Evolutionary conservation across 2,113 vertebrate genomes (phyloP), one percentile per base, ranked within the genome.

Genomic region (Panurus biarmicus): DNA sequence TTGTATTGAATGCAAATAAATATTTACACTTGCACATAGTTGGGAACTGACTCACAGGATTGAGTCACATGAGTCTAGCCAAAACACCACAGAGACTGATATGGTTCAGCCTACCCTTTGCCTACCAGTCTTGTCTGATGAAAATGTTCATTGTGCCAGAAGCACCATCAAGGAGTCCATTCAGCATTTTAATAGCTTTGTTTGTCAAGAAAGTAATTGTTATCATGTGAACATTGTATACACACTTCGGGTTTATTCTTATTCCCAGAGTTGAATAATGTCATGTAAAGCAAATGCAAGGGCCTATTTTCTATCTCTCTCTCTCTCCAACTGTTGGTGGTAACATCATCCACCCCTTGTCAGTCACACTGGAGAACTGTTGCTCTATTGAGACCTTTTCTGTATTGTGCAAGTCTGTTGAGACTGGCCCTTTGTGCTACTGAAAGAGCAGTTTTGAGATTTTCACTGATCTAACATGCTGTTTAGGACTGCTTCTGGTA

Each of bases 1-100:
- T 38, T 58, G 21, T 56, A 48, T 70, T 66, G 64, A 92, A 83
- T 56, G 11, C 5, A 51, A 66, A 80, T 56, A 65, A 83, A 66
- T 50, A 50, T 3, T 14, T 90, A 44, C 11, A 22, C 85, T 90
- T 74, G 26, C 33, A 80, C 0, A 0, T 12, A 71, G 44, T 0
- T 53, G 7, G 38, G 26, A 12, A 19, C 31, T 69, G 45, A 76
- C n/a, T 79, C 0, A 0, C 2, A 57, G 31, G 42, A 33, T 2
- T 50, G 24, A 70, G 40, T 78, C 36, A 38, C 7, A 2, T 5
- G 18, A 72, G 31, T 24, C 48, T 45, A 51, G 53, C 14, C 31
- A 79, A 81, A 89, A 44, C 14, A 74, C 33, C 28, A 31, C 5
- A 45, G n/a, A 61, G 36, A 35, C 1, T 28, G 2, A 40, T 21